Conservation (phyloP, 1,140 invertebrate species). For the Drosophila repletoides region DNA sequence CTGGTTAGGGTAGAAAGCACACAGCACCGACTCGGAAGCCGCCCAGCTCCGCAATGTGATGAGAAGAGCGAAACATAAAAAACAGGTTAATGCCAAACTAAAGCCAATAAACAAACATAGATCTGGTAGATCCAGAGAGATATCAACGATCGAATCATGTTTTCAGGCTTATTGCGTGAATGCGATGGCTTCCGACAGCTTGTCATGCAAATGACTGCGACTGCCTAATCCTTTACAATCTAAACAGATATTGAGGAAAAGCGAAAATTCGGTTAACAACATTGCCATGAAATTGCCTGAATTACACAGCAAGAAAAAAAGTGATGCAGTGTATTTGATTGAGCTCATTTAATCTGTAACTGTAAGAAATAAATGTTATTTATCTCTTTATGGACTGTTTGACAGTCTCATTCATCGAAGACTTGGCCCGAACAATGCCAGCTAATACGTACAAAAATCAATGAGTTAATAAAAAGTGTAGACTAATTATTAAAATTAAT, state of each 20-base stretch:
- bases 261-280: conserved; percentile 33
- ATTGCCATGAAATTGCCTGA: conserved; percentile 17
- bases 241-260: conserved; percentile 20
- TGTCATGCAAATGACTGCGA: conserved; percentile 67
- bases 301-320: too few relatives aligned
- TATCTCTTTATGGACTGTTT: too few relatives aligned
- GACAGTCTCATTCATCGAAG: too few relatives aligned
- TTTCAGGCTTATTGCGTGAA: conserved; percentile 63
- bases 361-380: too few relatives aligned
- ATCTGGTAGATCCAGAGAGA: conserved; percentile 1
- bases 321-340: too few relatives aligned
- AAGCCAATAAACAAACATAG: conserved; percentile 36
- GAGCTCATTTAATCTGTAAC: too few relatives aligned
- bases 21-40: conserved; percentile 62
- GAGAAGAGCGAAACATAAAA: conserved; percentile 27
- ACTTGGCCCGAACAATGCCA: too few relatives aligned
- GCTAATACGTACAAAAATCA: too few relatives aligned
- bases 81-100: conserved; percentile 55
- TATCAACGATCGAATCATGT: conserved; percentile 42
- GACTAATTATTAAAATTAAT: too few relatives aligned
- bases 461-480: too few relatives aligned
- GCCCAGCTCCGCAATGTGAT: conserved; percentile 26
- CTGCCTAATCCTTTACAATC: conserved; percentile 46
- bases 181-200: conserved; percentile 67
- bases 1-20: conserved; percentile 74